Evolutionary conservation across 92 coral and sea anemone genomes (phyloP), one percentile per base, ranked within the genome.

Genomic region (Parazoanthus atlanticus): DNA sequence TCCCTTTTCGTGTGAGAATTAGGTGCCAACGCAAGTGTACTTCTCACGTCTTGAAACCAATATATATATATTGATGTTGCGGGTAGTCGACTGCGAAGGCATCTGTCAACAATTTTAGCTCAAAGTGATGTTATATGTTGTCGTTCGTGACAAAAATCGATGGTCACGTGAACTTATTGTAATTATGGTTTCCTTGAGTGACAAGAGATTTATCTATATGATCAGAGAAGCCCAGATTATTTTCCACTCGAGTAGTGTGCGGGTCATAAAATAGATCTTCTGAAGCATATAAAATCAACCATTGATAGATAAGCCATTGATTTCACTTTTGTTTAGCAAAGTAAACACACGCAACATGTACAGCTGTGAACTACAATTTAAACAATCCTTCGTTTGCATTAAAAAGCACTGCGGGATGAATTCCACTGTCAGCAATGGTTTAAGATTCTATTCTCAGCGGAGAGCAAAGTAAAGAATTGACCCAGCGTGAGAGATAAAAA

Each of bases 321-420:
- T 40, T 52, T 69, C 74, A 69, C 87, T 72, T 84, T 84, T 84
- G 87, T 70, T 84, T 84, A 84, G 87, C 78, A 84, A 84, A 69
- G 87, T 84, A 84, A 84, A 84, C 78, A 84, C 56, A 43, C 43
- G 65, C 77, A 40, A 69, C n/a, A 65, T 30, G 6, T 47, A 84
- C 87, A 84, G 87, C 87, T 84, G 87, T 84, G 79, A 84, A 49
- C n/a, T 70, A 70, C 87, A 84, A 84, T 84, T 70, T 71, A 84
- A 84, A 84, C 87, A 84, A 84, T 84, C 31, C 78, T 43, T 84
- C 74, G 66, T 70, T 84, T 69, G 87, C 87, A 84, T 84, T 46
- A 69, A 46, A 83, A 84, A 69, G 61, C 87, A 84, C 87, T 46
- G 87, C 87, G 78, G 87, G 87, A 41, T 17, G 79, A 71, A 84